A percentile compares a stretch with the other conserved stretches of the same genome.
These are phyloP conservation scores for Nomada ruficornis DNA, from an alignment of 2,888 invertebrate species.

Conservation along the genomic window DNA sequence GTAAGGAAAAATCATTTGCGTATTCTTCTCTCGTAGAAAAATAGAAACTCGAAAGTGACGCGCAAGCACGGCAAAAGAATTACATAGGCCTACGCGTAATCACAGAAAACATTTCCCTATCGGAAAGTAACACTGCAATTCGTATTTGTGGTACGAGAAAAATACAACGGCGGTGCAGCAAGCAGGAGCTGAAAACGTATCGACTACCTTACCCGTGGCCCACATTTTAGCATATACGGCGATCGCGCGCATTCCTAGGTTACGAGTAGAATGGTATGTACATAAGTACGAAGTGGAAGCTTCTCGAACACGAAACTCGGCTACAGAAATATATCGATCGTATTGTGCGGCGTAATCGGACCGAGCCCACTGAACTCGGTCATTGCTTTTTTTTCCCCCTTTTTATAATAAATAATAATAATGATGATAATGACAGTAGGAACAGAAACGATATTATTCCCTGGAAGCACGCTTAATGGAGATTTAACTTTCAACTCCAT, in stretches of 20 bases:
- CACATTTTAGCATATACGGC: constrained; percentile 29
- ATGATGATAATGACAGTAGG: no score
- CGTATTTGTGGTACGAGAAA: background rate
- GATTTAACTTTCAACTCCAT: no score
- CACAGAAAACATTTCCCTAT: no score
- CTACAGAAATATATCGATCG: constrained; percentile 62
- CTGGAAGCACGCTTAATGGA: no score
- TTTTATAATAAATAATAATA: no score
- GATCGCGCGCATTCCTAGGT: constrained; percentile 4
- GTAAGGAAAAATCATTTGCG: no score
- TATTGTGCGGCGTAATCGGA: constrained; percentile 57
- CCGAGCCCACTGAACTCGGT: constrained; percentile 53
- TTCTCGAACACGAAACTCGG: constrained; percentile 59
- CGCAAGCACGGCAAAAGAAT: no score
- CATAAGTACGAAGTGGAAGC: constrained; percentile 44
- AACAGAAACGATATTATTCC: no score
- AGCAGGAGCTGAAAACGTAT: background rate
- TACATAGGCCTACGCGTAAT: background rate
- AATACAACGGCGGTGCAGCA: background rate
- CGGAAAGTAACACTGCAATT: no score
- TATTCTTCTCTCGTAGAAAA: no score
- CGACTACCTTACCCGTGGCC: constrained; percentile 36
- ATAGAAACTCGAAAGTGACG: no score
- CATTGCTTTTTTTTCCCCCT: background rate
- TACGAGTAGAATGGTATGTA: background rate